Percentiles rank a stretch among this genome's conserved stretches.
These are phyloP conservation scores for Rhingia rostrata DNA, from an alignment of 2,888 invertebrate genomes.

Conservation along the genomic window DNA sequence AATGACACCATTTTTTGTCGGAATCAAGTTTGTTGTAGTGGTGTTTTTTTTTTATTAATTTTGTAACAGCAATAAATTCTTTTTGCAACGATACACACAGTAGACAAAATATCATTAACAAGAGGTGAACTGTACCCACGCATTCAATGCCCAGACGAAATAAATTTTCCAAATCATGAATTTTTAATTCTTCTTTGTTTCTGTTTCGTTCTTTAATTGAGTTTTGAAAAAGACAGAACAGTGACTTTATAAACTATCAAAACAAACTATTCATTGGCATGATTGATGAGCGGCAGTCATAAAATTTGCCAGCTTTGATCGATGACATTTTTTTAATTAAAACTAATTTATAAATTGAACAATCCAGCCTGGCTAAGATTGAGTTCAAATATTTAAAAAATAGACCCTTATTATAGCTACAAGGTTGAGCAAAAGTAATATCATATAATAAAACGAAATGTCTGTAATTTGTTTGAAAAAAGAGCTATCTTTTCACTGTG, in stretches of 20 bases:
- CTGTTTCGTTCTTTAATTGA: constrained; percentile 38
- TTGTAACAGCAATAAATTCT: background rate
- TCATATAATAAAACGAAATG: too few relatives aligned
- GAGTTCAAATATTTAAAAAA: too few relatives aligned
- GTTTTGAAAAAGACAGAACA: background rate
- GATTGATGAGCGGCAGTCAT: background rate
- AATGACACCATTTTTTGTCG: background rate
- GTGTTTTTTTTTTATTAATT: background rate
- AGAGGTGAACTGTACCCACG: background rate
- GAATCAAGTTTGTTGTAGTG: background rate
- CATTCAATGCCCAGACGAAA: constrained; percentile 10
- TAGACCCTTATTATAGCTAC: too few relatives aligned
- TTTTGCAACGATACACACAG: background rate
- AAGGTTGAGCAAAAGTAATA: too few relatives aligned
- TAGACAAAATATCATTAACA: background rate
- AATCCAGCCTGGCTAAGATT: too few relatives aligned
- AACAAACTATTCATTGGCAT: too few relatives aligned
- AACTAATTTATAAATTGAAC: too few relatives aligned
- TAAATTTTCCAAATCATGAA: constrained; percentile 55
- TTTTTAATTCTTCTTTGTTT: constrained; percentile 36
- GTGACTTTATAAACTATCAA: background rate
- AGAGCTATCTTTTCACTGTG: too few relatives aligned
- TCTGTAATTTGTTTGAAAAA: too few relatives aligned
- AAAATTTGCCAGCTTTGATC: background rate
- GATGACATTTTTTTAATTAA: too few relatives aligned